phyloP scores from a whole-genome alignment of 2,888 invertebrate genomes.

The Entomobrya multifasciata region DNA sequence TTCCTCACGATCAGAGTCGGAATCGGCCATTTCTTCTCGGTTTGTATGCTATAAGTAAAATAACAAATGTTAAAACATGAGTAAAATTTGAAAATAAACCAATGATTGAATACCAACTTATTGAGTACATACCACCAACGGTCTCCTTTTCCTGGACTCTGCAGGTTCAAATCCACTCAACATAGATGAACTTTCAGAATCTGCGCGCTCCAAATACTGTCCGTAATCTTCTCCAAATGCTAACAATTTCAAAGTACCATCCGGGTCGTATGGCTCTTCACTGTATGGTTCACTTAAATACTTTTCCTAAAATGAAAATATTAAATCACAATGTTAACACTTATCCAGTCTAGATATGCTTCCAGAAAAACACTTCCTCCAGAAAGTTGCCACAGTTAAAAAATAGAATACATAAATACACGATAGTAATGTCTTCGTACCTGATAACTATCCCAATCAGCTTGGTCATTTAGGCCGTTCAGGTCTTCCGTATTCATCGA shows the following conservation, averaged over 20 bases:
- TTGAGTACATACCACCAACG: constrained; percentile 59
- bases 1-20: constrained; percentile 79
- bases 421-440: constrained; percentile 72
- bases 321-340: too few species aligned
- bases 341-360: not conserved
- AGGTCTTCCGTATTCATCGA: constrained; percentile 78
- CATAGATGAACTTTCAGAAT: constrained; percentile 78
- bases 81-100: constrained; percentile 10
- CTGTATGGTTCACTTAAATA: constrained; percentile 79
- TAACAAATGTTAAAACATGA: not conserved
- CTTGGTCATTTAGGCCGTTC: constrained; percentile 72
- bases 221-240: constrained; percentile 80
- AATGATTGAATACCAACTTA: not conserved
- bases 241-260: constrained; percentile 77
- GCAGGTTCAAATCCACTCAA: constrained; percentile 77
- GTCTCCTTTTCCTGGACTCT: constrained; percentile 75
- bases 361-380: not conserved
- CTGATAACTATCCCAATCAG: constrained; percentile 80
- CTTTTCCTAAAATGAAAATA: constrained; percentile 76
- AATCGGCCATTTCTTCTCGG: constrained; percentile 78
- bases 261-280: constrained; percentile 79
- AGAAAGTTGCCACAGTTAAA: too few species aligned
- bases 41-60: constrained; percentile 71
- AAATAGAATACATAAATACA: too few species aligned
- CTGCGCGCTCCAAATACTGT: constrained; percentile 77